Conservation (phyloP, 1,140 invertebrate species). For the Patella vulgata region DNA sequence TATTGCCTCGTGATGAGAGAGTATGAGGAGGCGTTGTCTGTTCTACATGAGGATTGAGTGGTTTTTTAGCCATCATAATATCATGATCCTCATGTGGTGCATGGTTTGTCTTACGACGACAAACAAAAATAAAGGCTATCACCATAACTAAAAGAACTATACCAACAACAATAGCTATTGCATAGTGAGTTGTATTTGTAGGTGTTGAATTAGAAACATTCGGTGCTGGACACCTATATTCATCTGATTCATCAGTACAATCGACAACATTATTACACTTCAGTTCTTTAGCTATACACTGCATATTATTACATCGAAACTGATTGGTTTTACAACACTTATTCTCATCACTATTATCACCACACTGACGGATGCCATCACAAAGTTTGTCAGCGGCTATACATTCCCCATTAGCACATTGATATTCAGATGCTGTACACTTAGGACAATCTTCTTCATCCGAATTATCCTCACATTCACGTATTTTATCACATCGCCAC, state of each 20-base stretch:
- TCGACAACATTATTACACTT: conserved; percentile 38
- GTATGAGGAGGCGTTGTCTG: conserved; percentile 41
- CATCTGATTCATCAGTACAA: conserved; percentile 41
- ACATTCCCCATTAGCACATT: conserved; percentile 53
- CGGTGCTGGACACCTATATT: conserved; percentile 70
- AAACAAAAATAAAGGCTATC: conserved; percentile 54
- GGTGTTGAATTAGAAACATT: conserved; percentile 11
- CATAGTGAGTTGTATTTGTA: conserved; percentile 47
- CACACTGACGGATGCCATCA: conserved; percentile 75
- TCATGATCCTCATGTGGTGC: conserved; percentile 35
- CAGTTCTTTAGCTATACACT: conserved; percentile 30
- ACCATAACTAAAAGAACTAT: conserved; percentile 54
- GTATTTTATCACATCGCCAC: conserved; percentile 69
- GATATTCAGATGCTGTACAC: conserved; percentile 71
- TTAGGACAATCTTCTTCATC: conserved; percentile 87
- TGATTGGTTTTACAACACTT: conserved; percentile 71
- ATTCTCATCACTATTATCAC: conserved; percentile 82
- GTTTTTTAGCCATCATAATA: conserved; percentile 54
- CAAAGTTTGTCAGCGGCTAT: conserved; percentile 83
- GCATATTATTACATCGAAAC: conserved; percentile 23
- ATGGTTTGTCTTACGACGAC: conserved; percentile 51
- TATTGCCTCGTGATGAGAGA: conserved; percentile 41
- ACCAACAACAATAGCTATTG: conserved; percentile 58
- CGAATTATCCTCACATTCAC: conserved; percentile 80
- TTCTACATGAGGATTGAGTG: conserved; percentile 46